Conservation (phyloP, 2,113 vertebrate species). For the Raja brachyura region DNA sequence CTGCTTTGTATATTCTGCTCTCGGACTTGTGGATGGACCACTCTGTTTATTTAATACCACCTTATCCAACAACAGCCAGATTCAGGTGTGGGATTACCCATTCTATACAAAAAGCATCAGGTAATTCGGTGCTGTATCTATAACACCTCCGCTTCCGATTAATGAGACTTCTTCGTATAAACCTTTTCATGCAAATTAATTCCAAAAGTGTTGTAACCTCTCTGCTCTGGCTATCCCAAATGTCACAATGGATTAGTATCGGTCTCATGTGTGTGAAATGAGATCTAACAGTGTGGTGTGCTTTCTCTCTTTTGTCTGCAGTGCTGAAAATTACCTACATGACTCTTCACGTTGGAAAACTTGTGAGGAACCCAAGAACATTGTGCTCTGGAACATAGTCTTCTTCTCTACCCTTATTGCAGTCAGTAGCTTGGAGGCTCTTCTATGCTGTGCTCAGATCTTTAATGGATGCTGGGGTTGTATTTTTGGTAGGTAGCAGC, state of each 20-base stretch:
- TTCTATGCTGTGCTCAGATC: neutral
- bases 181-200: neutral
- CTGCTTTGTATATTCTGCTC: neutral
- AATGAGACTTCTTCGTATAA: neutral
- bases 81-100: neutral
- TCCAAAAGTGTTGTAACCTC: neutral
- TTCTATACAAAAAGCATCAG: neutral
- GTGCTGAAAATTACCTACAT: neutral
- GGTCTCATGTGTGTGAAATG: neutral
- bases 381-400: neutral
- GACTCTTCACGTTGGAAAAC: neutral
- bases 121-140: neutral
- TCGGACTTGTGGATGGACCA: neutral
- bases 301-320: neutral
- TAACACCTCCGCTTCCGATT: no score
- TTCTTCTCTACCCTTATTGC: neutral
- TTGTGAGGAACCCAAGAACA: slow-evolving; percentile 2
- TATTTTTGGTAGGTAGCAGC: neutral
- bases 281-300: neutral
- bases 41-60: neutral
- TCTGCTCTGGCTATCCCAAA: neutral
- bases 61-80: neutral
- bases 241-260: neutral
- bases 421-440: neutral
- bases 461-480: neutral